Evolutionary conservation across 2,797 vertebrate genomes (phyloP), one percentile per base, ranked within the genome.

Genomic region (Siniperca scherzeri): DNA sequence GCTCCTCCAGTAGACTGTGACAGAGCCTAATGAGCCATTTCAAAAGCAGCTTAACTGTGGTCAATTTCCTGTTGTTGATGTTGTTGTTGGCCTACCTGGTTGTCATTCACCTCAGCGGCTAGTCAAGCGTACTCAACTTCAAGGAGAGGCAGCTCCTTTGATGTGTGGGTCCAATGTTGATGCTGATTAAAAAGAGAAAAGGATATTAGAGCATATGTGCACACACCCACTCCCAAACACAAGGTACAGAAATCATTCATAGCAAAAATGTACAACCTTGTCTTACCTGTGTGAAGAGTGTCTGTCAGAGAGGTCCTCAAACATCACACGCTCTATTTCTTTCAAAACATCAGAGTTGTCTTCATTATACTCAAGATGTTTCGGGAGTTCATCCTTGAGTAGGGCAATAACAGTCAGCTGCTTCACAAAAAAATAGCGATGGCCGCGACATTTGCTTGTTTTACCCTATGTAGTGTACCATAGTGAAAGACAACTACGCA

Each of bases 101-200:
- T 93, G 84, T 87, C 89, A 88, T 86, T 89, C 84, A 84, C 75
- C 81, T 78, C 73, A 59, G 80, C 77, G 77, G 69, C 83, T 64
- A 88, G 77, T 89, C 86, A 79, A 87, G 88, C 71, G 14, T 79
- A 36, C 73, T 88, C 72, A 64, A 77, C 88, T 90, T 91, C 85
- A 90, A 93, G 83, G 65, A 78, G 68, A 85, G 33, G 67, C 62
- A 55, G 36, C 53, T 83, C 22, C 82, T 91, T 88, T 93, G 89
- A 92, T 91, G 83, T 83, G 76, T 10, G 57, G 60, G 69, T 84
- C 82, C 68, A 73, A 12, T 68, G 55, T 70, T 84, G 80, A 77
- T 62, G 71, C 78, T 89, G 88, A 90, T 94, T 90, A 84, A 84
- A 91, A 87, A 81, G 77, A 80, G 62, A 77, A 78, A 81, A 77